These are phyloP conservation scores for Promerops cafer DNA, from an alignment of 2,113 vertebrate species.

Conservation along the genomic window DNA sequence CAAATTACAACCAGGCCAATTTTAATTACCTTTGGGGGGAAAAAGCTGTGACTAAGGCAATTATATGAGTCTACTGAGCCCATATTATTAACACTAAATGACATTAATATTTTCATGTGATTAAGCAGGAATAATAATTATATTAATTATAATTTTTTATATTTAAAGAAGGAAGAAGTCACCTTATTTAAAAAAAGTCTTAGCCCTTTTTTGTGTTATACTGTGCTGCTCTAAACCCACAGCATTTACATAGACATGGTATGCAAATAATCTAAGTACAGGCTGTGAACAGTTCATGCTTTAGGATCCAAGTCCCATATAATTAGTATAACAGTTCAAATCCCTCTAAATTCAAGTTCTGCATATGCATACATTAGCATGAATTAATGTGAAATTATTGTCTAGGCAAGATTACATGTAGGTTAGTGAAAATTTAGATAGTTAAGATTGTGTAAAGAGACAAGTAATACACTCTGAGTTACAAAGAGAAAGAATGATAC, in stretches of 20 bases:
- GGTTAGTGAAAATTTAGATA: background rate
- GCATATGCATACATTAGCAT: constrained; percentile 42
- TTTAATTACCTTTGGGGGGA: background rate
- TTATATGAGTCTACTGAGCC: background rate
- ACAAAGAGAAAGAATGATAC: background rate
- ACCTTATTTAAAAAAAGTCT: background rate
- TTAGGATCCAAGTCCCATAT: constrained; percentile 1
- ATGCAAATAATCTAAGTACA: constrained; percentile 22
- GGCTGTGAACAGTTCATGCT: constrained; percentile 11
- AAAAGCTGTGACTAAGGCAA: background rate
- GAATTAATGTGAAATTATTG: constrained; percentile 4
- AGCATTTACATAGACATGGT: background rate
- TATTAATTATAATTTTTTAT: background rate
- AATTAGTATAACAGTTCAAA: constrained; percentile 45
- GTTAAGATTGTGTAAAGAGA: background rate
- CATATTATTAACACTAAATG: background rate
- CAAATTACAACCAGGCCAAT: background rate
- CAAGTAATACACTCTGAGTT: background rate
- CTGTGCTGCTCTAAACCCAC: background rate
- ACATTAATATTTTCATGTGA: background rate
- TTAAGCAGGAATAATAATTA: background rate
- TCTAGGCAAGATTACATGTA: background rate
- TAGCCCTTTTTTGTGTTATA: background rate
- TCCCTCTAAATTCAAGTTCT: constrained; percentile 34
- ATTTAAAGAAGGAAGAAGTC: background rate